Evolutionary conservation across 2,797 vertebrate species (phyloP), one percentile per base, ranked within the genome.

Genomic region (Harpagifer antarcticus): DNA sequence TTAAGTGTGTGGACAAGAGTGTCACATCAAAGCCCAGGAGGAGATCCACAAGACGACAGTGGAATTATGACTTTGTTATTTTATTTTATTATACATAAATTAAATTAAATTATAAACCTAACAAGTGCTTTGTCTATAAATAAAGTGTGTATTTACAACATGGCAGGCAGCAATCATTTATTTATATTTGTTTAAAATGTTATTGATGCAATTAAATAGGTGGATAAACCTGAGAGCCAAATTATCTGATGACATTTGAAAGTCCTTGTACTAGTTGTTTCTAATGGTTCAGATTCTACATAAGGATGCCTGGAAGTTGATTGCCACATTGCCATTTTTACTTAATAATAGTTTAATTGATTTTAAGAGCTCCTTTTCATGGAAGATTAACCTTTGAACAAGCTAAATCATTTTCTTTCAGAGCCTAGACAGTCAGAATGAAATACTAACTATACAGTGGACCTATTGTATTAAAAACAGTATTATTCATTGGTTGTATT

Each of bases 1-100:
- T 72, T 74, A 53, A 44, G 56, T 53, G 45, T 50, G 20, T 40
- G n/a, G 48, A n/a, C 49, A 27, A 17, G 8, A 1, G 27, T 47
- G 42, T 56, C 20, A 61, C 11, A 45, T 58, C 4, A 56, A 56
- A 12, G 15, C 14, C 11, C 44, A 37, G 12, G 40, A 45, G 5
- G 3, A 61, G 17, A 58, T 57, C 19, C 14, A 14, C 31, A 44
- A 31, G 20, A 3, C 64, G 10, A 43, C 23, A 40, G 56, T 42
- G 19, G 19, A 45, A 19, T 59, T 10, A 4, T 27, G 54, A 16
- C 57, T 43, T 59, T 52, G 17, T n/a, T n/a, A n/a, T n/a, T n/a
- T 50, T 50, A 33, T 23, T 58, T 72, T 9, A 70, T 10, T 11
- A 48, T 61, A 8, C 1, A 3, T n/a, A 40, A 40, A 6, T 48